Evolutionary conservation across 2,888 invertebrate genomes (phyloP).

Genomic region (Colletes collaris): DNA sequence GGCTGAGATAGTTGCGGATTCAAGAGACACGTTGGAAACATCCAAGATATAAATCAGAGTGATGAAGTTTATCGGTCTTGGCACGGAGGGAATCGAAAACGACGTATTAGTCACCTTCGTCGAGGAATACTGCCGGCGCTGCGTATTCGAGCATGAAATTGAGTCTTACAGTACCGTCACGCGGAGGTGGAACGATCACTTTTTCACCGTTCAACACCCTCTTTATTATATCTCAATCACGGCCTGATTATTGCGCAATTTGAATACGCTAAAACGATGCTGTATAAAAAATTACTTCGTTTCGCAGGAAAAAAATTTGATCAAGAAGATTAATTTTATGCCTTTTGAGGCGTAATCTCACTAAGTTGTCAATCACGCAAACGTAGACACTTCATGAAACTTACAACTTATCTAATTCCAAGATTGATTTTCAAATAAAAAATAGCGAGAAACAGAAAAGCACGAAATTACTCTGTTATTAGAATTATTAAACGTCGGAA

Average conservation of each 20-base stretch:
- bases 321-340: background rate
- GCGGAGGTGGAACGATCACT: conserved; percentile 37
- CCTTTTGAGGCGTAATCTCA: background rate
- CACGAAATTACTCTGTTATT: too few species aligned
- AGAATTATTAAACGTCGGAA: too few species aligned
- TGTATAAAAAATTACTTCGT: conserved; percentile 5
- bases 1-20: conserved; percentile 6
- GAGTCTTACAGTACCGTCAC: conserved; percentile 62
- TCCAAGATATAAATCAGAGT: conserved; percentile 60
- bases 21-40: conserved; percentile 25
- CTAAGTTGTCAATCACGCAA: background rate
- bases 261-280: conserved; percentile 14
- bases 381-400: background rate
- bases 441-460: too few species aligned
- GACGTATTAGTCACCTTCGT: conserved; percentile 59
- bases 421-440: background rate
- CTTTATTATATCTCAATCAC: conserved; percentile 49
- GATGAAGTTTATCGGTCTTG: conserved; percentile 62
- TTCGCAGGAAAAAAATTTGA: too few species aligned
- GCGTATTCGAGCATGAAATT: conserved; percentile 68
- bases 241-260: conserved; percentile 50
- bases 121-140: conserved; percentile 56
- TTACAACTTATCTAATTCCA: background rate
- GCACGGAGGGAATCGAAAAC: conserved; percentile 59
- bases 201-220: conserved; percentile 47